Evolutionary conservation across 2,888 invertebrate genomes (phyloP).

Genomic region (Rhimphoctona megacephalus): DNA sequence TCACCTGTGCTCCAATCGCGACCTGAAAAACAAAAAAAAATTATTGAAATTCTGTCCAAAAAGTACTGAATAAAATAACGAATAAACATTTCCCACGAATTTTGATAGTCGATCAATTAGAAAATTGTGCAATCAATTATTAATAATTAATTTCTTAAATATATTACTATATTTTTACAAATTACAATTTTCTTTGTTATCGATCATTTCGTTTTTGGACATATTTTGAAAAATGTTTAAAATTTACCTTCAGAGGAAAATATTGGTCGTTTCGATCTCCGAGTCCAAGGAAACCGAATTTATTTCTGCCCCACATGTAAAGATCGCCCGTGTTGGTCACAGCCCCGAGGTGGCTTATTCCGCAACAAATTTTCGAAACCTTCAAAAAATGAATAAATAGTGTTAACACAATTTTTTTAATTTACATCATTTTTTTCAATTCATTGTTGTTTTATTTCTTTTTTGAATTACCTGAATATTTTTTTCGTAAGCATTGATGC

Average conservation of each 20-base stretch:
- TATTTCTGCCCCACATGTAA: constrained; percentile 97
- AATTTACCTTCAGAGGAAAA: constrained; percentile 92
- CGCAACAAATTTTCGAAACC: constrained; percentile 88
- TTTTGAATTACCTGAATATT: constrained; percentile 84
- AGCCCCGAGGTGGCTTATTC: constrained; percentile 92
- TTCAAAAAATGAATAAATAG: neutral
- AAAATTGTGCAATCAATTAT: too few relatives aligned
- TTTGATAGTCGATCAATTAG: too few relatives aligned
- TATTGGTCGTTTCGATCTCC: constrained; percentile 93
- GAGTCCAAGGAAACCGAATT: constrained; percentile 93
- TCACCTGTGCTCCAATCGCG: constrained; percentile 91
- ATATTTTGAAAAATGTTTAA: neutral
- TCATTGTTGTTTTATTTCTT: neutral
- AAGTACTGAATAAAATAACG: neutral
- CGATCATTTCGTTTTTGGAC: neutral
- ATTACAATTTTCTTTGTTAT: too few relatives aligned
- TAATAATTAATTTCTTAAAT: too few relatives aligned
- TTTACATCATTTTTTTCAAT: neutral
- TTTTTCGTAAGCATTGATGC: constrained; percentile 92
- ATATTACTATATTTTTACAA: too few relatives aligned
- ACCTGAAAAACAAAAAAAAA: constrained; percentile 83
- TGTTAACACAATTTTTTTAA: neutral
- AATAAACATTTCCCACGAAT: too few relatives aligned
- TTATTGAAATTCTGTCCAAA: constrained; percentile 33
- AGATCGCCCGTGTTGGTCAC: constrained; percentile 93